These are phyloP conservation scores for Lacanobia oleracea DNA, from an alignment of 2,888 invertebrate species.

Conservation along the genomic window DNA sequence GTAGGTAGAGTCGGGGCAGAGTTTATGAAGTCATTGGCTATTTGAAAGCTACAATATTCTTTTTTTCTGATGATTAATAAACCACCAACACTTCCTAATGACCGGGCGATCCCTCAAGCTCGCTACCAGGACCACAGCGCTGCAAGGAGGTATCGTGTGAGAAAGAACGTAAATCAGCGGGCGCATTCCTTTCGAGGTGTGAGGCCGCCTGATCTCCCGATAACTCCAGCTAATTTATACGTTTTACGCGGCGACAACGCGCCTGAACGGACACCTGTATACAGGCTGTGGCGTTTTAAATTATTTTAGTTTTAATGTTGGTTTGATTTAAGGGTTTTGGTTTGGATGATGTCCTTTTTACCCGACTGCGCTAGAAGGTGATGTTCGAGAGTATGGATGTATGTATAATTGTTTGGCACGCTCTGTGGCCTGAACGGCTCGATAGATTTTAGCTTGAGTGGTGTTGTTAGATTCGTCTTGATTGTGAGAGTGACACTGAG, in stretches of 20 bases:
- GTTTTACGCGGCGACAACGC: slow-evolving; percentile 89
- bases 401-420: too few relatives aligned
- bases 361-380: too few relatives aligned
- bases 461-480: too few relatives aligned
- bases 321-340: slow-evolving; percentile 13
- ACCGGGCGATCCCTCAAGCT: slow-evolving; percentile 41
- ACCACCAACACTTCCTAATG: slow-evolving; percentile 24
- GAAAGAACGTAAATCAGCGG: slow-evolving; percentile 84
- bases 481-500: too few relatives aligned
- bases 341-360: neutral
- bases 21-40: neutral
- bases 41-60: neutral
- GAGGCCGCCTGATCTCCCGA: slow-evolving; percentile 88
- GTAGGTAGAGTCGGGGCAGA: neutral
- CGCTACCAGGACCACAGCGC: slow-evolving; percentile 81
- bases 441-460: too few relatives aligned
- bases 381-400: too few relatives aligned
- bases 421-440: too few relatives aligned
- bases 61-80: too few relatives aligned
- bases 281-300: slow-evolving; percentile 66
- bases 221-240: slow-evolving; percentile 89
- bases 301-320: slow-evolving; percentile 23
- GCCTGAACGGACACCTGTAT: slow-evolving; percentile 75
- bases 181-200: slow-evolving; percentile 89
- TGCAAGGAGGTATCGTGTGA: slow-evolving; percentile 79